Evolutionary conservation across 2,888 invertebrate species (phyloP).

Genomic region (Stenichneumon culpator): DNA sequence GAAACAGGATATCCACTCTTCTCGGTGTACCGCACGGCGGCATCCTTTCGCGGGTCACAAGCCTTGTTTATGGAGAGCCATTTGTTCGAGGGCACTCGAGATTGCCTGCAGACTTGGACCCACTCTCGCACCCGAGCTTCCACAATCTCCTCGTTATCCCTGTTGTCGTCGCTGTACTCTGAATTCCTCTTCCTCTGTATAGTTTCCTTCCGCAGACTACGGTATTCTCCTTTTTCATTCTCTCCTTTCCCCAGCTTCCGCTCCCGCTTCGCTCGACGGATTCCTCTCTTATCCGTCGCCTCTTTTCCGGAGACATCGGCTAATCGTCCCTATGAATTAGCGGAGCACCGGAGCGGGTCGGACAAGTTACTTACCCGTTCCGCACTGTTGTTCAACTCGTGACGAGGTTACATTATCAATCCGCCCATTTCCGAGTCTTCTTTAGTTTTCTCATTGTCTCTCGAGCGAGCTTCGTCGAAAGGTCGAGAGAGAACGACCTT

Average conservation of each 20-base stretch:
- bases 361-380: constrained; percentile 27
- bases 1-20: constrained; percentile 61
- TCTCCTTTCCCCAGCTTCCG: constrained; percentile 40
- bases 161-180: constrained; percentile 49
- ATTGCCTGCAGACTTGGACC: constrained; percentile 58
- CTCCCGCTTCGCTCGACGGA: constrained; percentile 17
- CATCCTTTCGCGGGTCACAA: constrained; percentile 66
- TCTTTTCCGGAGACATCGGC: constrained; percentile 30
- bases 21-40: constrained; percentile 39
- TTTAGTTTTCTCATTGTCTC: too few relatives aligned
- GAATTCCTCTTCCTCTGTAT: constrained; percentile 61
- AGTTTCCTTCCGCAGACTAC: constrained; percentile 38
- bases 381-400: constrained; percentile 15
- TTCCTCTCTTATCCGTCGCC: constrained; percentile 34
- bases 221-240: constrained; percentile 55
- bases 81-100: constrained; percentile 72
- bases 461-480: too few relatives aligned
- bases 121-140: constrained; percentile 41
- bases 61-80: constrained; percentile 73
- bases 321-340: constrained; percentile 64
- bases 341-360: constrained; percentile 25
- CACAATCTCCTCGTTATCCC: constrained; percentile 61
- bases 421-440: too few relatives aligned
- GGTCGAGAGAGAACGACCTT: too few relatives aligned
- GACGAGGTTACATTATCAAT: too few relatives aligned